Evolutionary conservation across 2,888 invertebrate species (phyloP), one percentile per base, ranked within the genome.

Genomic region (Drosophila dives): DNA sequence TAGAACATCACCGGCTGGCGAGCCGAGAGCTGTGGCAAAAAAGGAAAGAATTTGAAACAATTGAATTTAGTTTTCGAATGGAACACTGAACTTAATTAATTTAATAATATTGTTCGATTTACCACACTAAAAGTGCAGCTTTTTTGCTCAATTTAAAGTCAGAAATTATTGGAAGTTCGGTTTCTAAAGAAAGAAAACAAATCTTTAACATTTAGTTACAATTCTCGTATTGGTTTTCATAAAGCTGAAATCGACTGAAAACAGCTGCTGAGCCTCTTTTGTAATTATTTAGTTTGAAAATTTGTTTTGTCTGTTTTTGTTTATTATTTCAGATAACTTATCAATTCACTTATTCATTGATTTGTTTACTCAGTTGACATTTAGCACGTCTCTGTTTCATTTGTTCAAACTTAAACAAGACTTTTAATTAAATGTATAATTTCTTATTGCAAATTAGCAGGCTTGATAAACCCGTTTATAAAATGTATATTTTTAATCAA

Each of bases 1-100:
- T 92, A 94, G 29, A 94, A 91, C 92, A 94, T 93, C 0, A 94
- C 93, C 0, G 94, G 93, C 51, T 77, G 81, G n/a, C 74, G 76
- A 6, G 72, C 80, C n/a, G 76, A 81, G 0, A 92, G 78, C 92
- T 92, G 50, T 11, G 1, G 2, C 3, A 8, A 15, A 45, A 45
- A 45, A 45, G 20, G 3, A 49, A 4, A 20, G 8, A 17, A 15
- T 15, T 20, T 12, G 0, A 33, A 32, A 8, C 32, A 29, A 33
- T 20, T 34, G 5, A 36, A 17, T 17, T 17, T 1, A 5, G 2
- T 23, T 17, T 48, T 4, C 15, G 2, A 17, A 48, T 8, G 15
- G 20, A 20, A 12, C n/a, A 42, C 1, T 15, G 6, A 36, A 15
- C 20, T 20, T 20, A 12, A 20, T 20, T 20, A 42, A 12, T 1